A percentile compares a stretch with the other conserved stretches of the same genome.
Conservation (phyloP, 2,888 invertebrate genomes). For the Lithophane ornitopus region DNA sequence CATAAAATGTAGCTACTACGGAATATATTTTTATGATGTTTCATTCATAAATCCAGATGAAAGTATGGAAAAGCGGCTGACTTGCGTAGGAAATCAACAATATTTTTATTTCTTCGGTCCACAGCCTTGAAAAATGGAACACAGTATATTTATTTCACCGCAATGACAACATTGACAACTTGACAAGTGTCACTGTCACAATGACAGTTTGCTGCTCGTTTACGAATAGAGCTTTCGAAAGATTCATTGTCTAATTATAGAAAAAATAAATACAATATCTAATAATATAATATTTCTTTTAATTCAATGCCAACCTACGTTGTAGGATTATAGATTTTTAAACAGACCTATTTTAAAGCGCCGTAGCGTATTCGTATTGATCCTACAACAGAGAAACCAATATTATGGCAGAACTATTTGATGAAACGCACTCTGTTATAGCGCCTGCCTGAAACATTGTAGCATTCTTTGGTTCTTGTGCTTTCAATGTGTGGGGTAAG, state of each 20-base stretch:
- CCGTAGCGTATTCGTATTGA: no score
- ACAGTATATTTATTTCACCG: constrained; percentile 26
- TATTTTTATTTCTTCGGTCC: constrained; percentile 12
- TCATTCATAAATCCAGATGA: constrained; percentile 36
- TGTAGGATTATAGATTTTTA: no score
- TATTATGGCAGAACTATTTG: no score
- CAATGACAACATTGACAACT: constrained; percentile 11
- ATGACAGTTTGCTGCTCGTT: constrained; percentile 5
- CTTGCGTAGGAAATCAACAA: background rate
- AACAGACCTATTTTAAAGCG: no score
- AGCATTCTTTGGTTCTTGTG: constrained; percentile 5
- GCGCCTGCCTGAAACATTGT: constrained; percentile 6
- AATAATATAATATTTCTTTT: no score
- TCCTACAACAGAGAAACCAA: no score
- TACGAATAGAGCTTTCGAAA: constrained; percentile 2
- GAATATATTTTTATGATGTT: background rate
- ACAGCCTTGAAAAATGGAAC: constrained; percentile 16
- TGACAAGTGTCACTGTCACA: background rate
- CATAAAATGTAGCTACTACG: background rate
- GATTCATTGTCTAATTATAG: background rate
- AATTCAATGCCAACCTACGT: no score
- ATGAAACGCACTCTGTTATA: background rate
- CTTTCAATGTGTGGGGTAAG: background rate
- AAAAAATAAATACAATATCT: no score
- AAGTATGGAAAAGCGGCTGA: background rate